These are phyloP conservation scores for Heliconius cydno DNA, from an alignment of 2,888 invertebrate genomes.

Conservation along the genomic window DNA sequence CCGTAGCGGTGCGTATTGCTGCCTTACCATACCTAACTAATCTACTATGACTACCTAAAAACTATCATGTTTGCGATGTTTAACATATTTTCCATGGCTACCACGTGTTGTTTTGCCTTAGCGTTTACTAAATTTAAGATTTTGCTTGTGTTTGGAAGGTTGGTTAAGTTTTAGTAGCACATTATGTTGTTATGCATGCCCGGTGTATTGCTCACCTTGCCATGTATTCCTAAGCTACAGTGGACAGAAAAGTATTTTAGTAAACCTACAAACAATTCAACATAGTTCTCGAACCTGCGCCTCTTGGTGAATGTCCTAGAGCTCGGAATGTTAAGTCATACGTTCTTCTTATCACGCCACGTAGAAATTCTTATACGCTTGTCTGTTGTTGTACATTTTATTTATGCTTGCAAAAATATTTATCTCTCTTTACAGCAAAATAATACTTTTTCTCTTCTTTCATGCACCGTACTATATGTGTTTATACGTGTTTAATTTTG, in stretches of 20 bases:
- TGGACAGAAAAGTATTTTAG: neutral
- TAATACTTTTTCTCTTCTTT: neutral
- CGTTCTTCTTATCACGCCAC: neutral
- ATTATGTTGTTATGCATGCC: neutral
- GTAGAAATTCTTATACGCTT: neutral
- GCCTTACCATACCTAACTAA: conserved; percentile 45
- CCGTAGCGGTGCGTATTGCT: conserved; percentile 86
- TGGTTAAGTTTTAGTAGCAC: neutral
- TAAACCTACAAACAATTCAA: neutral
- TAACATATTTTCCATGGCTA: neutral
- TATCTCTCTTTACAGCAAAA: neutral
- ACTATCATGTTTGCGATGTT: neutral
- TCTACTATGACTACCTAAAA: neutral
- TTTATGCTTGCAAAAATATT: neutral
- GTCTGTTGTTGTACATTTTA: neutral
- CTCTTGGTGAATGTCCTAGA: neutral
- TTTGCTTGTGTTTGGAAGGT: neutral
- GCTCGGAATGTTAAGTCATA: neutral
- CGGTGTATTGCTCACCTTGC: neutral
- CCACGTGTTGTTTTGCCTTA: neutral
- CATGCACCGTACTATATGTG: neutral
- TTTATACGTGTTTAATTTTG: neutral
- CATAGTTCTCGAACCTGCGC: neutral
- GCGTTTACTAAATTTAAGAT: neutral
- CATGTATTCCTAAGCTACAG: neutral